Evolutionary conservation across 2,113 vertebrate genomes (phyloP), one percentile per base, ranked within the genome.

Genomic region (Brienomyrus longianalis): DNA sequence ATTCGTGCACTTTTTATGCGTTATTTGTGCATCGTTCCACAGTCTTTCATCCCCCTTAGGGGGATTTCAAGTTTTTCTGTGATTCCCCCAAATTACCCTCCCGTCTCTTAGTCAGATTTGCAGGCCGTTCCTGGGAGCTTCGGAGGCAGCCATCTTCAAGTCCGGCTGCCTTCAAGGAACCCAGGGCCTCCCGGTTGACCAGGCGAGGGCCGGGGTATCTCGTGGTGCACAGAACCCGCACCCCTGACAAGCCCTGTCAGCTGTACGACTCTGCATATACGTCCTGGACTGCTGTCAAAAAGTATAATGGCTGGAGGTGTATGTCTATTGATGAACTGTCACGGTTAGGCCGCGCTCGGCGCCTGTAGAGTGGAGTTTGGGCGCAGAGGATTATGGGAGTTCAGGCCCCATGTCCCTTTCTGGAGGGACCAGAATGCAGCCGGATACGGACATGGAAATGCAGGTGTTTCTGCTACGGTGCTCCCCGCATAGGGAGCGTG

Each of bases 301-400:
- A 92, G 88, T 92, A 31, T 2, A 21, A 83, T 70, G 43, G 31
- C 54, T 31, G 66, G 45, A 48, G n/a, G 83, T 66, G 86, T 56
- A 77, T 70, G 83, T 70, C 83, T 93, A 93, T 93, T 91, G 93
- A 91, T 92, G 91, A 92, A 88, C 92, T 94, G 93, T 94, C 92
- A 92, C 62, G 90, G 90, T 90, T 88, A 88, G 84, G 50, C 87
- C 83, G 87, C 48, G 89, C 91, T 90, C 86, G 83, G 74, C 77
- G 47, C 92, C 86, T 83, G 39, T 87, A 87, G 87, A 88, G 48
- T 62, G 90, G 90, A 89, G 59, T 62, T 84, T 89, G 83, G 86
- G 86, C 83, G 87, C 88, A 88, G 77, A 74, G 89, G 89, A 90
- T 92, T 83, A 91, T 89, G 88, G 91, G 88, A 80, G 89, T 13